Base-by-base conservation (phyloP, 2,888 invertebrate species). In the Drosophila cognata region DNA sequence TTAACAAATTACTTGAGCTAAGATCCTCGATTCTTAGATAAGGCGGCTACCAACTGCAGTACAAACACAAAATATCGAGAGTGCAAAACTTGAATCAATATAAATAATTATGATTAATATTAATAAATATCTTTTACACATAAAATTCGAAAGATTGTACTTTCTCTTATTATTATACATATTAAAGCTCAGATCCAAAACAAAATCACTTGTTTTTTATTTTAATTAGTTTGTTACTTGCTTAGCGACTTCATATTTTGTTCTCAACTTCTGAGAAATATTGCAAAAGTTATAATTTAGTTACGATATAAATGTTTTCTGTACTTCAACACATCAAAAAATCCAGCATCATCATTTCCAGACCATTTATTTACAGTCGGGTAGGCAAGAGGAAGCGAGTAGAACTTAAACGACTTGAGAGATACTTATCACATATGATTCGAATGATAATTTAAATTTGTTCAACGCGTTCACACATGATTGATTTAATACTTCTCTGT, bases 21-120 rank as follows among this genome's bases (percentile, higher is more conserved):
- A 89, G 89, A 82, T 57, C 84, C 80, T 70, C 69, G 56, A 70
- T 87, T 89, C 89, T 85, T 69, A 70, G 84, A 75, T 73, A 84
- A 89, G 64, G 58, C 60, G 84, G 72, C 81, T 55, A 51, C n/a
- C 29, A 35, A 36, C 50, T 18, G 28, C 67, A 57, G 2, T 66
- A 33, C 25, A 18, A 21, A 25, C 4, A 41, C 33, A 50, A 18
- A 25, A 8, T 46, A 7, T 46, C 25, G 46, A 4, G 0, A 16
- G 25, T 25, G 46, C 2, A 25, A 8, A 8, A 46, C 16, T 8
- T 25, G 4, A 16, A 25, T 16, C 1, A 7, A 8, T 25, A 21
- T 25, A 25, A 25, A 4, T 25, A 25, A 33, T 33, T 33, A 1
- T 33, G 4, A 16, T 8, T 16, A 8, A 25, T 8, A 7, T 25